phyloP scores from a whole-genome alignment of 1,140 invertebrate species.

The Drosophila lowei region DNA sequence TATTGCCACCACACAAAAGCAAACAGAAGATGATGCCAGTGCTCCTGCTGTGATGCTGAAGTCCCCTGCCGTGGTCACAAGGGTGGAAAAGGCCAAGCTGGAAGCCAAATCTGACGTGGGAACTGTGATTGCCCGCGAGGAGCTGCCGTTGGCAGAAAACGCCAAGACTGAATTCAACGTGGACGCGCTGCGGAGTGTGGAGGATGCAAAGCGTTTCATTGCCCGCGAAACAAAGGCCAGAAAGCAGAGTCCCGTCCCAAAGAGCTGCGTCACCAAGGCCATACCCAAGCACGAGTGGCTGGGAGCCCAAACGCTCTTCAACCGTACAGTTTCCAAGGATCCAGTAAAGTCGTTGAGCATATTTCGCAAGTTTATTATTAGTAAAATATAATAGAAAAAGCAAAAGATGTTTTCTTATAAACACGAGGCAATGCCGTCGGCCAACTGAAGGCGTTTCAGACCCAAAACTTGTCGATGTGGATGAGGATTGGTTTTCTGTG shows the following conservation, averaged over 20 bases:
- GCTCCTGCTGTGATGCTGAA: constrained; percentile 6
- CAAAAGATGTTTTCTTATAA: constrained; percentile 5
- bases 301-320: constrained; percentile 61
- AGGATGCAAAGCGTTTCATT: constrained; percentile 64
- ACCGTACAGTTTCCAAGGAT: constrained; percentile 61
- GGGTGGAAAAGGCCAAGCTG: constrained; percentile 46
- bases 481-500: constrained; percentile 31
- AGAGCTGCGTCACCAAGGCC: constrained; percentile 48
- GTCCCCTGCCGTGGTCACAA: constrained; percentile 41
- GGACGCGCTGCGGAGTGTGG: constrained; percentile 38
- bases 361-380: constrained; percentile 78
- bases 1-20: not conserved
- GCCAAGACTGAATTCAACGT: constrained; percentile 22
- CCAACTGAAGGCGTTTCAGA: constrained; percentile 51
- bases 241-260: constrained; percentile 22
- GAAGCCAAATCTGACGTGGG: constrained; percentile 55
- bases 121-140: constrained; percentile 41
- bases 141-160: not conserved
- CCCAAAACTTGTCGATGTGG: constrained; percentile 36
- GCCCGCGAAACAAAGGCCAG: constrained; percentile 53
- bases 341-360: constrained; percentile 66
- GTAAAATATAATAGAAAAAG: constrained; percentile 57
- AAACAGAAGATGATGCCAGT: not conserved
- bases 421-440: constrained; percentile 47
- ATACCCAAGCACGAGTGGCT: constrained; percentile 71